Base-by-base conservation (phyloP, 2,113 vertebrate genomes). In the Eretmochelys imbricata region DNA sequence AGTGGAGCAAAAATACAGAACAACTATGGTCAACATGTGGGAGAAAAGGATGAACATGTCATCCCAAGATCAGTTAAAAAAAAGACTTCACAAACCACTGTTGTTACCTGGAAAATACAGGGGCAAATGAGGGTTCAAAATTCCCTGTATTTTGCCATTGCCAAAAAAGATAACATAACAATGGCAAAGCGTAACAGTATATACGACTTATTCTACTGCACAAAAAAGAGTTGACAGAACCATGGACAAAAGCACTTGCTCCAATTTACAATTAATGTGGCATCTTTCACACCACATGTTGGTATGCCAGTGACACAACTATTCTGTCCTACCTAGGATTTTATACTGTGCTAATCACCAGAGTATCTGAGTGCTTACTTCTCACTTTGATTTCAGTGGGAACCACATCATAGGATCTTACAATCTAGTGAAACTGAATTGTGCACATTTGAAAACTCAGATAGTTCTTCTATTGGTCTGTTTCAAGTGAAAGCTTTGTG, bases 1-100 rank as follows among this genome's bases (percentile, higher is more conserved):
- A 96, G 92, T 94, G 95, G 95, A 95, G 86, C 87, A 93, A 84
- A 95, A 96, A 76, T n/a, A 69, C 20, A 95, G 94, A 96, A 97
- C 96, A 94, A 95, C 94, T 97, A 78, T 89, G 85, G 94, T 93
- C 82, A 94, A 96, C 93, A 91, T 10, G 89, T 95, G 85, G 83
- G 85, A 93, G 95, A 94, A 91, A 78, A 75, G 85, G 79, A 92
- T 95, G 87, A 97, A 94, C 53, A 17, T n/a, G 35, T n/a, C 31
- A 65, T 69, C 35, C 84, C 76, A 27, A 76, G 38, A 12, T 17
- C 0, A 82, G 49, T 89, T 79, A 12, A 72, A 95, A 91, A 82
- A 90, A 94, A 1, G 84, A 82, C 22, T 80, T 86, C 35, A 48
- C 53, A 86, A 79, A 51, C 3, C 4, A 25, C 78, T 69, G 89